These are phyloP conservation scores for Trichosurus vulpecula DNA, from an alignment of 2,797 vertebrate species.

Conservation along the genomic window DNA sequence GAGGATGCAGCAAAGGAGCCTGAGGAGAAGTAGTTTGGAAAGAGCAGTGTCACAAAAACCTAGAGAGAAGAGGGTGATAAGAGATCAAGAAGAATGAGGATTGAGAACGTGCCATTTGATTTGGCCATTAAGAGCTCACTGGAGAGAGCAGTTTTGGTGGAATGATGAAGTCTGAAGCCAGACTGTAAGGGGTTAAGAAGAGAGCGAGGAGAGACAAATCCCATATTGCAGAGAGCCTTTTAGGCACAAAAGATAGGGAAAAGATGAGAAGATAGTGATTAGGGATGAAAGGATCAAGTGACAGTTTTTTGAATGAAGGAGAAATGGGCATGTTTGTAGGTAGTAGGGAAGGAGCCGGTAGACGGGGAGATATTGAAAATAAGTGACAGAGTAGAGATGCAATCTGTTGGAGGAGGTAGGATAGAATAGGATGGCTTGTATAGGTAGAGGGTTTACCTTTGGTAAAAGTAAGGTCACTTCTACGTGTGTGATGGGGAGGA, in stretches of 20 bases:
- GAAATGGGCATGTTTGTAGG: not conserved
- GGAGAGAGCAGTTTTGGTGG: not conserved
- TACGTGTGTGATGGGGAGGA: not conserved
- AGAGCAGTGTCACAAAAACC: not conserved
- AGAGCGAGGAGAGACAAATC: not conserved
- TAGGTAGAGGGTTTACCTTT: not conserved
- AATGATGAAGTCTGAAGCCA: not conserved
- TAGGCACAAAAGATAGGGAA: not conserved
- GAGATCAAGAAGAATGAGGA: not conserved
- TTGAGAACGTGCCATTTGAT: not conserved
- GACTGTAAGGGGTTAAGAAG: not conserved
- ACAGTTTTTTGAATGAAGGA: not conserved
- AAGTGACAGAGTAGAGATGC: not conserved
- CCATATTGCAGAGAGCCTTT: not conserved
- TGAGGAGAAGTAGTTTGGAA: not conserved
- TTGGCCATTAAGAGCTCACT: not conserved
- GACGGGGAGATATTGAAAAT: not conserved
- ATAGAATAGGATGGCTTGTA: not conserved
- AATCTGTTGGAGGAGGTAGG: not conserved
- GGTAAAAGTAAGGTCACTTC: too few relatives aligned
- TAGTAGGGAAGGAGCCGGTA: not conserved
- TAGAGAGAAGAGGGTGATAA: not conserved
- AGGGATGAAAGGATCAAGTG: not conserved
- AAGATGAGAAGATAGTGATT: not conserved
- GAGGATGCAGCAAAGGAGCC: not conserved